Percentiles rank a stretch among this genome's conserved stretches.
Evolutionary conservation across 1,140 invertebrate species (phyloP).

Genomic region (Pteromalus puparum): DNA sequence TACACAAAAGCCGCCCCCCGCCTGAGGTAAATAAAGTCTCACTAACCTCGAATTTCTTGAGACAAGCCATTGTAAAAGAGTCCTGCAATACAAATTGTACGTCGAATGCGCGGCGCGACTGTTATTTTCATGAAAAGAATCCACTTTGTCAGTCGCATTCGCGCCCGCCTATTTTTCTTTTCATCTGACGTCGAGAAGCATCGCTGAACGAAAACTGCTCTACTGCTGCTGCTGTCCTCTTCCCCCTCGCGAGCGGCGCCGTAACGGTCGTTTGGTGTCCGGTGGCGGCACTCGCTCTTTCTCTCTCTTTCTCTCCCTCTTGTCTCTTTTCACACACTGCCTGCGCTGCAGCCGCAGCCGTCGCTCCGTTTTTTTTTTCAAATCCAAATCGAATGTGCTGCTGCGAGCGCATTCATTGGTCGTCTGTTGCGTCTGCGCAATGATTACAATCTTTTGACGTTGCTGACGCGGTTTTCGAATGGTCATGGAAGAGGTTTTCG

Average conservation of each 20-base stretch:
- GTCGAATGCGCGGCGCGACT: not conserved
- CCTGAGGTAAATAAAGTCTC: not conserved
- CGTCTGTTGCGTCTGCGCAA: too few species aligned
- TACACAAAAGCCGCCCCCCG: constrained; percentile 5
- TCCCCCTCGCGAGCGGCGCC: not conserved
- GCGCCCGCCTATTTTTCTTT: not conserved
- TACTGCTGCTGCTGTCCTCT: not conserved
- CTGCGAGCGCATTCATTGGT: too few species aligned
- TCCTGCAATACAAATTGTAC: not conserved
- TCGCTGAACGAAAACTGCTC: not conserved
- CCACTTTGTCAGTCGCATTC: constrained; percentile 4
- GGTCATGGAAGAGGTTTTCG: too few species aligned
- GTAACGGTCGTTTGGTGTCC: not conserved
- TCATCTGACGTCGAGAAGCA: not conserved
- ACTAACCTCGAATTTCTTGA: constrained; percentile 49
- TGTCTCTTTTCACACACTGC: too few species aligned
- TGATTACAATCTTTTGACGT: too few species aligned
- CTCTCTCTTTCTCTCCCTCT: not conserved
- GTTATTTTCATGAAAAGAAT: not conserved
- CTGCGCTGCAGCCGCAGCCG: too few species aligned
- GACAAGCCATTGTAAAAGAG: constrained; percentile 43
- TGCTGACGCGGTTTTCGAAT: too few species aligned
- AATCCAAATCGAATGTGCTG: too few species aligned
- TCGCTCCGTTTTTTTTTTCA: too few species aligned
- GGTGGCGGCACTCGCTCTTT: not conserved